A percentile compares a stretch with the other conserved stretches of the same genome.
These are phyloP conservation scores for Tetranychus urticae DNA, from an alignment of 1,140 invertebrate species.

Conservation along the genomic window DNA sequence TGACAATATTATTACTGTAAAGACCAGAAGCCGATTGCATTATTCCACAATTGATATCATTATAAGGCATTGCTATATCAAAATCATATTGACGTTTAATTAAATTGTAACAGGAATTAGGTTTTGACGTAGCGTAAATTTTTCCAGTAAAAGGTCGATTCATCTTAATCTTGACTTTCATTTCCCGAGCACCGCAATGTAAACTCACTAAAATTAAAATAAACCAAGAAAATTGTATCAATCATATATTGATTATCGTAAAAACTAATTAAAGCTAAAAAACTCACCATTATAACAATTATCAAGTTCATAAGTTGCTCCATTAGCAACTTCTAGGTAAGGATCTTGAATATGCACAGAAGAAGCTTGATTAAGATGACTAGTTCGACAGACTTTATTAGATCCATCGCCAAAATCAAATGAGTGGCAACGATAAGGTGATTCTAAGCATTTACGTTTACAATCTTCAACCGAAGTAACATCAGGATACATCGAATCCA, in stretches of 20 bases:
- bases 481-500: slow-evolving; percentile 66
- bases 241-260: too few relatives aligned
- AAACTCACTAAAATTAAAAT: slow-evolving; percentile 34
- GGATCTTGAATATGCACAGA: slow-evolving; percentile 60
- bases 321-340: slow-evolving; percentile 65
- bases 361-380: slow-evolving; percentile 65
- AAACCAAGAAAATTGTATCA: background rate
- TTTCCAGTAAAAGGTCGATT: slow-evolving; percentile 79
- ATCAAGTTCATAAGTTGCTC: slow-evolving; percentile 55
- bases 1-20: slow-evolving; percentile 66
- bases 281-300: slow-evolving; percentile 52
- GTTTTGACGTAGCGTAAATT: slow-evolving; percentile 76
- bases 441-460: slow-evolving; percentile 59
- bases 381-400: slow-evolving; percentile 67
- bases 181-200: slow-evolving; percentile 50
- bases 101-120: slow-evolving; percentile 69
- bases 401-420: slow-evolving; percentile 79
- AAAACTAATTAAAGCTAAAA: background rate
- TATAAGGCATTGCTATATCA: slow-evolving; percentile 16
- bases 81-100: slow-evolving; percentile 15
- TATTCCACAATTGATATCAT: slow-evolving; percentile 16
- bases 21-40: slow-evolving; percentile 20
- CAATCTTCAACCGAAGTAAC: slow-evolving; percentile 54
- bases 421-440: slow-evolving; percentile 59
- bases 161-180: slow-evolving; percentile 71